These are phyloP conservation scores for Merluccius polli DNA, from an alignment of 2,797 vertebrate genomes.

Conservation along the genomic window DNA sequence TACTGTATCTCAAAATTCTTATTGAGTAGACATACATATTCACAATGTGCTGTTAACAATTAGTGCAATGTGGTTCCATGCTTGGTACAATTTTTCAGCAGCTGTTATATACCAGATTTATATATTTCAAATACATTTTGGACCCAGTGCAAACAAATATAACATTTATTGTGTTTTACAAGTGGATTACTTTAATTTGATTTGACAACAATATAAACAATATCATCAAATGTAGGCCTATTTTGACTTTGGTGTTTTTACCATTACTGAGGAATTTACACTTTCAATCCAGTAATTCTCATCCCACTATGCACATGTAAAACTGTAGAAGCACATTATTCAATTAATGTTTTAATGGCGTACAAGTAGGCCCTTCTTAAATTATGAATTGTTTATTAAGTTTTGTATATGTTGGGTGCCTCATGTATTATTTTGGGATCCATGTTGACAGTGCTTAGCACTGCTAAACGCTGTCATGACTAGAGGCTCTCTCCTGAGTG, in stretches of 20 bases:
- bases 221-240: background rate
- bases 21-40: constrained; percentile 21
- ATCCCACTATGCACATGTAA: no score
- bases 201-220: background rate
- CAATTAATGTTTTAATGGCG: background rate
- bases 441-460: no score
- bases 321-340: background rate
- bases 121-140: constrained; percentile 40
- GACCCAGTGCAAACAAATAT: constrained; percentile 34
- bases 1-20: constrained; percentile 1
- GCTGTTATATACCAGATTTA: constrained; percentile 19
- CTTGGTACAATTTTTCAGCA: constrained; percentile 27
- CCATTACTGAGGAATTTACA: background rate
- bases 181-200: background rate
- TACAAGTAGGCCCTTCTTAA: background rate
- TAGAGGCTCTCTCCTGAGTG: no score
- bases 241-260: background rate
- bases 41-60: constrained; percentile 23
- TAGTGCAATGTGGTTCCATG: constrained; percentile 21
- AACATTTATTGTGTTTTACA: background rate
- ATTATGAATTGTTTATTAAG: background rate
- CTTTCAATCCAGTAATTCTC: background rate
- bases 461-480: no score
- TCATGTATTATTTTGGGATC: background rate
- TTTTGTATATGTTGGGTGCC: no score